These are phyloP conservation scores for Lepidocyrtinus sp. DNA, from an alignment of 2,888 invertebrate species.

Conservation along the genomic window DNA sequence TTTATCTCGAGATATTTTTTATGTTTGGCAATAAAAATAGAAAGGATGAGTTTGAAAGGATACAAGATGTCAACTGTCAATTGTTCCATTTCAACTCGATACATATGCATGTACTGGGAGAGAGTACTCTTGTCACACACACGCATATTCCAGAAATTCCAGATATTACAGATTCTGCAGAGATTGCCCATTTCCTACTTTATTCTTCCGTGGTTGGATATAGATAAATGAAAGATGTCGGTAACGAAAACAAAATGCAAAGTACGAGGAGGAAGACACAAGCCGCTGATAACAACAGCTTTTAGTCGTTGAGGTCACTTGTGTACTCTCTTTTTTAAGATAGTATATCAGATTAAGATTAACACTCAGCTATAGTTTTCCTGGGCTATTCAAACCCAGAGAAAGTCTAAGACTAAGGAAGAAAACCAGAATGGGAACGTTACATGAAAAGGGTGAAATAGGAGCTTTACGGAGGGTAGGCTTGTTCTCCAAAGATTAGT, in stretches of 20 bases:
- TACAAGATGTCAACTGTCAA: constrained; percentile 11
- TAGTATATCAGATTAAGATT: constrained; percentile 53
- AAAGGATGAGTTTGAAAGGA: constrained; percentile 10
- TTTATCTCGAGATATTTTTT: constrained; percentile 2
- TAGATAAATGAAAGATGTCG: constrained; percentile 6
- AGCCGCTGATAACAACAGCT: constrained; percentile 9
- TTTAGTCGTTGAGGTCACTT: too few species aligned
- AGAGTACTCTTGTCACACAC: neutral
- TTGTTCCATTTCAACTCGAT: constrained; percentile 7
- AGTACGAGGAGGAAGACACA: constrained; percentile 21
- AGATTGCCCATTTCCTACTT: too few species aligned
- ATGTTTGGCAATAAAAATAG: constrained; percentile 13
- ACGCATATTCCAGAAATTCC: too few species aligned
- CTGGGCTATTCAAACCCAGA: too few species aligned
- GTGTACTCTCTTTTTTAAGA: too few species aligned
- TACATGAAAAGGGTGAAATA: too few species aligned
- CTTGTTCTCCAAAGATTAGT: neutral
- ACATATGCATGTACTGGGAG: neutral
- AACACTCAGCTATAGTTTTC: too few species aligned
- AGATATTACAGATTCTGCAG: too few species aligned
- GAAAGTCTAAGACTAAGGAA: neutral
- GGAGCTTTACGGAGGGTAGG: too few species aligned
- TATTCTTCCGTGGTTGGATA: constrained; percentile 14
- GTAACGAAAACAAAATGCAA: constrained; percentile 7
- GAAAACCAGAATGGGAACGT: too few species aligned